phyloP scores from a whole-genome alignment of 2,888 invertebrate species.

The Drosophila meridionalis region DNA sequence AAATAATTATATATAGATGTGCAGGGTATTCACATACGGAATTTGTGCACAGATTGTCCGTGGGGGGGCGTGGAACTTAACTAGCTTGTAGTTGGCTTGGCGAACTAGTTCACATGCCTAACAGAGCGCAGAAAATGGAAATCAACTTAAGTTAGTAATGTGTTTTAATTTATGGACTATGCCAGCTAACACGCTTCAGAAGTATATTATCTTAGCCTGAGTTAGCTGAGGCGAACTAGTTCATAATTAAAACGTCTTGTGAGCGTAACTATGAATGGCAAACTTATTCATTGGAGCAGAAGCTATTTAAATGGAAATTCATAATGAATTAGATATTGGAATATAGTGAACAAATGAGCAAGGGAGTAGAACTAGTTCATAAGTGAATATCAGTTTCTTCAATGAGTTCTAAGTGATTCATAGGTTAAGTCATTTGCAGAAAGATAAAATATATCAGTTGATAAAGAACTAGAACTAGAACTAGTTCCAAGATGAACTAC shows the following conservation, averaged over 20 bases:
- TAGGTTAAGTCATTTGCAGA: neutral
- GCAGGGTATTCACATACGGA: constrained; percentile 25
- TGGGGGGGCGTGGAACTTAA: neutral
- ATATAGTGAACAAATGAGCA: neutral
- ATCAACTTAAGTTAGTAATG: neutral
- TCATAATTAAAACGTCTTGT: neutral
- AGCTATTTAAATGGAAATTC: neutral
- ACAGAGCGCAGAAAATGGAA: constrained; percentile 8
- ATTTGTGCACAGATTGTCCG: neutral
- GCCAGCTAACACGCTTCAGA: neutral
- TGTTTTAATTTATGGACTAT: constrained; percentile 3
- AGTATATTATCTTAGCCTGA: neutral
- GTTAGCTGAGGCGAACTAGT: constrained; percentile 5
- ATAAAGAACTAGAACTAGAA: neutral
- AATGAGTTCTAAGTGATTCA: neutral
- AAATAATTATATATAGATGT: constrained; percentile 32
- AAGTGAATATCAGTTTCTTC: neutral
- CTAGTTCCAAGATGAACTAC: neutral
- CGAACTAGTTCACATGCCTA: constrained; percentile 11
- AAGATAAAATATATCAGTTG: too few species aligned
- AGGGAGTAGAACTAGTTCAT: neutral
- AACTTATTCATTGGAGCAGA: neutral
- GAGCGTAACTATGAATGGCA: neutral
- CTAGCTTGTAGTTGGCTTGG: neutral
- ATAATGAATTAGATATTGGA: neutral